A percentile compares a stretch with the other conserved stretches of the same genome.
Conservation (phyloP, 2,888 invertebrate genomes). For the Artemia sinica region DNA sequence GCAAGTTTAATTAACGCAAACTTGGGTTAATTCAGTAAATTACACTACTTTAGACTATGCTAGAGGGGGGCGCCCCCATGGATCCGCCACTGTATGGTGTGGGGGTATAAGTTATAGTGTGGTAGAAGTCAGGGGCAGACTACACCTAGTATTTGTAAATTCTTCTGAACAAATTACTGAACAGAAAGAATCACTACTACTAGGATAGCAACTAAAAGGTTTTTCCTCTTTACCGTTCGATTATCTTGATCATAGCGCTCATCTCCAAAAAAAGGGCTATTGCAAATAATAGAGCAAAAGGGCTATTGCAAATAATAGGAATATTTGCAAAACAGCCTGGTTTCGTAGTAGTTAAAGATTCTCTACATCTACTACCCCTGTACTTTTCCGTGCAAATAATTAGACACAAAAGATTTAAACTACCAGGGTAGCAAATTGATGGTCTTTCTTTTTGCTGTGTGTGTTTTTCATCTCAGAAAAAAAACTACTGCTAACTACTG, state of each 20-base stretch:
- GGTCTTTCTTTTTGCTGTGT: not conserved
- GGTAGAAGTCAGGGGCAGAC: too few relatives aligned
- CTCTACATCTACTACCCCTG: not conserved
- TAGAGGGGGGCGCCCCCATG: too few relatives aligned
- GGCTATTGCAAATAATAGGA: too few relatives aligned
- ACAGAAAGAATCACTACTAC: too few relatives aligned
- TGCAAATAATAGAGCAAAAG: not conserved
- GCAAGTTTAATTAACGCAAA: too few relatives aligned
- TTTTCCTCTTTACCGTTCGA: conserved; percentile 27
- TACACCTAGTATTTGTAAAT: too few relatives aligned
- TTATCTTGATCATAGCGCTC: conserved; percentile 22
- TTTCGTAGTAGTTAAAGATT: not conserved
- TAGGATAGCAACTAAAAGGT: conserved; percentile 29
- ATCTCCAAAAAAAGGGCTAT: not conserved
- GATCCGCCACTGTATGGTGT: too few relatives aligned
- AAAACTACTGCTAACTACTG: conserved; percentile 14
- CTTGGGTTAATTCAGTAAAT: too few relatives aligned
- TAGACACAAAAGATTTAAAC: conserved; percentile 16
- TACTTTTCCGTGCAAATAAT: not conserved
- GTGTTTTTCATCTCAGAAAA: too few relatives aligned
- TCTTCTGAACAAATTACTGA: too few relatives aligned
- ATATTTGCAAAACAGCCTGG: not conserved
- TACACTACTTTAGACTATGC: too few relatives aligned
- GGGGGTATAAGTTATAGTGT: too few relatives aligned
- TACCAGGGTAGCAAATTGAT: conserved; percentile 19